phyloP scores from a whole-genome alignment of 2,113 vertebrate genomes.

The Nycticorax nycticorax region DNA sequence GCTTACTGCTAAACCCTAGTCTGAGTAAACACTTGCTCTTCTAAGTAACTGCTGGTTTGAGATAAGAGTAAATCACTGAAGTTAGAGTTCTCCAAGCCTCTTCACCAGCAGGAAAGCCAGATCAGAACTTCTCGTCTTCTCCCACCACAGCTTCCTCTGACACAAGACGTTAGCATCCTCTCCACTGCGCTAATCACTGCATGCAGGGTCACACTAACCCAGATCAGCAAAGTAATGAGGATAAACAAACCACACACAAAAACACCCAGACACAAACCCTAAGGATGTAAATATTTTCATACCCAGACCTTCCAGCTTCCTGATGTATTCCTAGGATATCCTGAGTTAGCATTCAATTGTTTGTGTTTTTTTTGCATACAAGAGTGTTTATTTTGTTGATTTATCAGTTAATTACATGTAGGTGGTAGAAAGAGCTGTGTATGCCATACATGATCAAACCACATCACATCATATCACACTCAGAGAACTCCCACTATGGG shows the following conservation, averaged over 20 bases:
- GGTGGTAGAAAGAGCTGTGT: background rate
- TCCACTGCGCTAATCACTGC: background rate
- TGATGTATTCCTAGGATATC: background rate
- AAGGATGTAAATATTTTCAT: background rate
- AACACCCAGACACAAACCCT: background rate
- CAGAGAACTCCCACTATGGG: background rate
- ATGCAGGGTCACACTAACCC: background rate
- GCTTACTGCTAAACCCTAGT: background rate
- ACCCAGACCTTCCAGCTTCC: background rate
- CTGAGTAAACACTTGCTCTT: background rate
- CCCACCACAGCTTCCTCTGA: background rate
- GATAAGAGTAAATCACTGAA: conserved; percentile 1
- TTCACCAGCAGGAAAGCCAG: background rate
- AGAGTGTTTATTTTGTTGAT: background rate
- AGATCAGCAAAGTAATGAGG: background rate
- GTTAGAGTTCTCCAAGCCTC: background rate
- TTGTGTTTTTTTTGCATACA: background rate
- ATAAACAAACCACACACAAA: background rate
- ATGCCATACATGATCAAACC: background rate
- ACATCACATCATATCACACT: background rate
- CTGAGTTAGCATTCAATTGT: background rate
- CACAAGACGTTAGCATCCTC: background rate
- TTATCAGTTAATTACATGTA: background rate
- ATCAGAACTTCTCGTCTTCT: background rate
- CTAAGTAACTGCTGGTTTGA: background rate